Evolutionary conservation across 2,797 vertebrate species (phyloP).

Genomic region (Botia almorhae): DNA sequence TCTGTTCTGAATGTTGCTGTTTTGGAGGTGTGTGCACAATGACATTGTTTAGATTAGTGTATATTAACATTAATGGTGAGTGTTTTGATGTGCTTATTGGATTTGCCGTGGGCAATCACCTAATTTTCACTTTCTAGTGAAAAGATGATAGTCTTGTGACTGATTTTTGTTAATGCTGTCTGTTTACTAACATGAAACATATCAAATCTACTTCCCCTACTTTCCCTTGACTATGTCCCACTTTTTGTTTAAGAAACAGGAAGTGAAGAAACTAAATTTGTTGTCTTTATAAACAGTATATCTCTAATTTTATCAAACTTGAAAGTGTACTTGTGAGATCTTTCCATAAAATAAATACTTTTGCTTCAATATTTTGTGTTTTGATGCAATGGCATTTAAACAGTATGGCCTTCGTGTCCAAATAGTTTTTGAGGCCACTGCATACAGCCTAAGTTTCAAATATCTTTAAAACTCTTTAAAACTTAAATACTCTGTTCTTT

Average conservation of each 20-base stretch:
- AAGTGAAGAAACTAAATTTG: too few species aligned
- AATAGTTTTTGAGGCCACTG: background rate
- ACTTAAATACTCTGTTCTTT: background rate
- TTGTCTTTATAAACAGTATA: too few species aligned
- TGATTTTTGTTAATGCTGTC: slow-evolving; percentile 1
- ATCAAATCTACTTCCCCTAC: too few species aligned
- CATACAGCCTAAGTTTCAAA: background rate
- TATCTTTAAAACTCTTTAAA: background rate
- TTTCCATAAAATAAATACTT: background rate
- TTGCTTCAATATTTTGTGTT: background rate
- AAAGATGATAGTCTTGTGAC: background rate
- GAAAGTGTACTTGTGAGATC: background rate
- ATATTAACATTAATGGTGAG: background rate
- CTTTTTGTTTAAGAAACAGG: too few species aligned
- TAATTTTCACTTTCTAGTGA: background rate
- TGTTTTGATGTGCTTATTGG: background rate
- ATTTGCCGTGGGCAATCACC: background rate
- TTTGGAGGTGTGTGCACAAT: background rate
- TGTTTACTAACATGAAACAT: slow-evolving; percentile 18
- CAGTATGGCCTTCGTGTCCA: background rate
- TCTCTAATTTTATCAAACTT: too few species aligned
- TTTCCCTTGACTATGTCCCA: too few species aligned
- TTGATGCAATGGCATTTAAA: background rate
- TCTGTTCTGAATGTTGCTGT: background rate
- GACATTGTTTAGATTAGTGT: background rate